Base-by-base conservation (phyloP, 2,113 vertebrate genomes). In the Accipiter virgatus region DNA sequence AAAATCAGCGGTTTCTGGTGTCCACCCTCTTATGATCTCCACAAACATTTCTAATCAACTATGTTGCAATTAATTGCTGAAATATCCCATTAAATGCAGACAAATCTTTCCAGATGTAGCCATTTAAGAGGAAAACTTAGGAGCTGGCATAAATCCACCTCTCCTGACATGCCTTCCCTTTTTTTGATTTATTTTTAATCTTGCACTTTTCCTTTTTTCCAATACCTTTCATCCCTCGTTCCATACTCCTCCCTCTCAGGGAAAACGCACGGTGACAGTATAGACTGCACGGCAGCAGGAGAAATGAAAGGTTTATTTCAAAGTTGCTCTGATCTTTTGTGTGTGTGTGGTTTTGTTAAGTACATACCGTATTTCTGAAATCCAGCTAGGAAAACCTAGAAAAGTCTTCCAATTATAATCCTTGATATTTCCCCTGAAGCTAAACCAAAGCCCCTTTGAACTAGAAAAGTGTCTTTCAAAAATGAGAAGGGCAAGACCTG, bases 381-480 rank as follows among this genome's bases (percentile, higher is more conserved):
- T 91, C 92, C 97, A 96, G 91, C 96, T 95, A 94, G 67, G 81
- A 95, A 94, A 96, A 94, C 88, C 94, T 96, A 97, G 96, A 97
- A 97, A 98, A 96, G 75, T 96, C 94, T 97, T 97, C 96, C 97
- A 97, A 97, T 98, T 97, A 97, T 97, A 97, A 95, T 97, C 91
- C 93, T 95, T 97, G 93, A 96, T 97, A 98, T 95, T 97, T 97
- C 59, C 93, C 95, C 96, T 95, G 94, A 96, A 97, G 96, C 96
- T 93, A 95, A 97, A 96, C 95, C 95, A 96, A 98, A 97, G 93
- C 95, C 78, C 79, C 91, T 98, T 97, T 97, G 97, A 98, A 98
- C 95, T 95, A 97, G 91, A 95, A 97, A 95, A 96, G 89, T 95
- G 88, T 93, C 96, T 97, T 98, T 97, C 77, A 94, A 91, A 96